phyloP scores from a whole-genome alignment of 2,113 vertebrate species.

The Alouatta palliata region DNA sequence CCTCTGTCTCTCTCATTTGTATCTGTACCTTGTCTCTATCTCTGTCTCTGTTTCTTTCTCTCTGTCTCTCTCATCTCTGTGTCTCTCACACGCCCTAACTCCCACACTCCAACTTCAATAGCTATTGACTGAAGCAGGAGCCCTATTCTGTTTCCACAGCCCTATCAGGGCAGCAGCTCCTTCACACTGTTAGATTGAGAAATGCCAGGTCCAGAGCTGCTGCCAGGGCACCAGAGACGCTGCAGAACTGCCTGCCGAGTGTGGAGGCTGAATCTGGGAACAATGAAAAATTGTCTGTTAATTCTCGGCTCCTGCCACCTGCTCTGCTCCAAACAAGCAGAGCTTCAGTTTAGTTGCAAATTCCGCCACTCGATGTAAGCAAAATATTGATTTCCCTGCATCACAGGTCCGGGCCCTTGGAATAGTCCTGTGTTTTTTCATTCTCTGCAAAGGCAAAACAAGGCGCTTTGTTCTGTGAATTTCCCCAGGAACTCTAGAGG shows the following conservation, averaged over 20 bases:
- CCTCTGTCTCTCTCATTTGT: background rate
- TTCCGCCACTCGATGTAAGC: slow-evolving; percentile 69
- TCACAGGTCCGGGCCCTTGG: slow-evolving; percentile 62
- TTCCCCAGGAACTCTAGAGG: slow-evolving; percentile 68
- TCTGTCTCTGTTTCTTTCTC: background rate
- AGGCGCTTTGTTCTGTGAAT: slow-evolving; percentile 78
- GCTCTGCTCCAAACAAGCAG: slow-evolving; percentile 69
- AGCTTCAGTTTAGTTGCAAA: slow-evolving; percentile 71
- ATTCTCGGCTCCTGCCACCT: slow-evolving; percentile 59
- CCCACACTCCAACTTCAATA: background rate
- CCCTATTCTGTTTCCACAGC: background rate
- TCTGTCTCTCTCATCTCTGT: background rate
- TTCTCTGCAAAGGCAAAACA: slow-evolving; percentile 74
- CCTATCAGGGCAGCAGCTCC: slow-evolving; percentile 19
- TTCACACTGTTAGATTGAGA: slow-evolving; percentile 44
- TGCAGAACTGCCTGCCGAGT: slow-evolving; percentile 65
- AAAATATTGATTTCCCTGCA: slow-evolving; percentile 69
- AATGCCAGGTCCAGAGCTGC: slow-evolving; percentile 66
- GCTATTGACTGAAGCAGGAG: background rate
- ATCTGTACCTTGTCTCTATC: background rate
- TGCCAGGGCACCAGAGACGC: slow-evolving; percentile 18
- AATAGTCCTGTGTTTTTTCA: slow-evolving; percentile 66
- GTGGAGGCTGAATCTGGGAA: slow-evolving; percentile 49
- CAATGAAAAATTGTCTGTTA: slow-evolving; percentile 70
- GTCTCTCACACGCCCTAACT: background rate